A percentile compares a stretch with the other conserved stretches of the same genome.
Evolutionary conservation across 53 echinoderm and acorn worm species (phyloP).

Genomic region (Crossaster papposus): DNA sequence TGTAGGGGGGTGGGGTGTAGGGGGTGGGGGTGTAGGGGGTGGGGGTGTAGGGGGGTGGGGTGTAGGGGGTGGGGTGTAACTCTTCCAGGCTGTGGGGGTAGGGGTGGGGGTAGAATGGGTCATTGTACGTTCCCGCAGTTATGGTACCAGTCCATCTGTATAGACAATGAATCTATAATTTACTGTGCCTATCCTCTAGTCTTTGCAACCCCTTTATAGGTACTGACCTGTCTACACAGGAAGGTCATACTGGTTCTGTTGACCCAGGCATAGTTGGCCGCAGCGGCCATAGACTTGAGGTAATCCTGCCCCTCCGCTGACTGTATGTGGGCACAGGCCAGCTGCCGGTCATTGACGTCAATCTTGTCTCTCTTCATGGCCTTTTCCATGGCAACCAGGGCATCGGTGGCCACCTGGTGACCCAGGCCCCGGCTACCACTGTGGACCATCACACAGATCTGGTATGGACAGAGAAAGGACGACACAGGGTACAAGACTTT

Average conservation of each 20-base stretch:
- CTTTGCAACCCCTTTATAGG: too few species aligned
- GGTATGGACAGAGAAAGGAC: background rate
- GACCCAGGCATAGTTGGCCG: conserved; percentile 98
- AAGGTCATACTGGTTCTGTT: conserved; percentile 99
- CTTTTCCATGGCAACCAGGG: conserved; percentile 96
- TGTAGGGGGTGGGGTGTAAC: too few species aligned
- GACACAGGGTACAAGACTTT: too few species aligned
- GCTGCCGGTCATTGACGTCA: conserved; percentile 93
- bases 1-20: too few species aligned
- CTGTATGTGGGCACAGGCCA: conserved; percentile 91
- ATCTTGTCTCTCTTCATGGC: conserved; percentile 99
- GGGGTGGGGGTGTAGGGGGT: too few species aligned
- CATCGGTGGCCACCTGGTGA: conserved; percentile 97
- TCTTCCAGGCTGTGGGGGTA: too few species aligned
- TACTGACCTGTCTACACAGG: conserved; percentile 83
- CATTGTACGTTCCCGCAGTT: too few species aligned
- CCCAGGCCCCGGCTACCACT: conserved; percentile 95
- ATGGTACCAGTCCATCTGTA: too few species aligned
- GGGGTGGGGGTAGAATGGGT: too few species aligned
- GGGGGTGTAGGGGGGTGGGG: too few species aligned
- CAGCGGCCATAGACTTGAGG: conserved; percentile 88
- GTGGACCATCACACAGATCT: conserved; percentile 91
- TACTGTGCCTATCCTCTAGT: too few species aligned
- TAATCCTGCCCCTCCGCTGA: conserved; percentile 93
- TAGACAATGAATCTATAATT: too few species aligned